Evolutionary conservation across 2,113 vertebrate species (phyloP).

Genomic region (Xenopus borealis): DNA sequence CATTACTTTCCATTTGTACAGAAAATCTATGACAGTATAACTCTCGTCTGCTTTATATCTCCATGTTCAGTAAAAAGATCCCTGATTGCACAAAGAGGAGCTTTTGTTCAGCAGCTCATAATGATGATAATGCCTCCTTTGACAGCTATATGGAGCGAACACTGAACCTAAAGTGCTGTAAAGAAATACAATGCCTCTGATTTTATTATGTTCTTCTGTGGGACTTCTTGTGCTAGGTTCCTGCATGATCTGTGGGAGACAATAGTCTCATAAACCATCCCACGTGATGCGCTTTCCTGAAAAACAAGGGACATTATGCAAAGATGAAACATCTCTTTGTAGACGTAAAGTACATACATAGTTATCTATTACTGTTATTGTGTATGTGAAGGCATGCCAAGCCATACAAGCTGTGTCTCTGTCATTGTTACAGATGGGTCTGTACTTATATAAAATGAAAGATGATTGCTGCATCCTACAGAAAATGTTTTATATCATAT

Average conservation of each 20-base stretch:
- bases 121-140: constrained; percentile 4
- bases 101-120: neutral
- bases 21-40: too few species aligned
- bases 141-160: neutral
- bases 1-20: too few species aligned
- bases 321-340: neutral
- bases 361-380: too few species aligned
- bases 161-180: neutral
- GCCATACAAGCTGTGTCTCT: too few species aligned
- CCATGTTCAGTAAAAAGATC: too few species aligned
- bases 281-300: neutral
- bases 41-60: too few species aligned
- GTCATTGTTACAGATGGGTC: too few species aligned
- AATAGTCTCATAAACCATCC: neutral
- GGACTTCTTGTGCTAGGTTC: neutral
- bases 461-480: too few species aligned
- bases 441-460: too few species aligned
- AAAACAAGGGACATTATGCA: neutral
- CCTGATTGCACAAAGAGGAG: neutral
- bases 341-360: too few species aligned
- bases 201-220: neutral
- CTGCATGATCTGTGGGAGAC: neutral
- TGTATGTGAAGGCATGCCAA: too few species aligned
- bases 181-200: neutral
- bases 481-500: too few species aligned